These are phyloP conservation scores for Spodoptera litura DNA, from an alignment of 1,140 invertebrate genomes.

Conservation along the genomic window DNA sequence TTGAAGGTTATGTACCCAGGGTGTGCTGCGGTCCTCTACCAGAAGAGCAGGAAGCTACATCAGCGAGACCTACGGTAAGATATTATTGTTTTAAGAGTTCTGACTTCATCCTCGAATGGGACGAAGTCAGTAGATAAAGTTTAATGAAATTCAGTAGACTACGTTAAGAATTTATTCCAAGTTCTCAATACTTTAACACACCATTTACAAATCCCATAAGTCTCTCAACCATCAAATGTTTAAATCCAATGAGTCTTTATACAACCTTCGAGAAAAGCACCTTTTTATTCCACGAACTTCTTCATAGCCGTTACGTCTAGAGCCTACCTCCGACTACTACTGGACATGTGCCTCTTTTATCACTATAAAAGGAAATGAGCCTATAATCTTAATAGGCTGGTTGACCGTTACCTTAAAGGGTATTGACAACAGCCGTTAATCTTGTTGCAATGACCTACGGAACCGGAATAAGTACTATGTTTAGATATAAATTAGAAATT, in stretches of 20 bases:
- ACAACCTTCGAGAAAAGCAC: too few relatives aligned
- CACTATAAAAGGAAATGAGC: not conserved
- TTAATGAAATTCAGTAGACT: too few relatives aligned
- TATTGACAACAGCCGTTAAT: not conserved
- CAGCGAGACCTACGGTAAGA: constrained; percentile 51
- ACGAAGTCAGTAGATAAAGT: too few relatives aligned
- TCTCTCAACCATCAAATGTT: too few relatives aligned
- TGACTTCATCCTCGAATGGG: too few relatives aligned
- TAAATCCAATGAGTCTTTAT: too few relatives aligned
- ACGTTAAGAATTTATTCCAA: too few relatives aligned
- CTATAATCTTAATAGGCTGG: not conserved
- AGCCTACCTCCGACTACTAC: not conserved
- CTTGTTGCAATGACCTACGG: not conserved
- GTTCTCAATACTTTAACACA: too few relatives aligned
- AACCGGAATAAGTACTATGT: not conserved
- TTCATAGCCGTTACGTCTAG: too few relatives aligned
- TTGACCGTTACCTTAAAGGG: constrained; percentile 15
- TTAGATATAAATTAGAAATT: not conserved
- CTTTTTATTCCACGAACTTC: too few relatives aligned
- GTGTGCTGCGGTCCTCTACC: constrained; percentile 81
- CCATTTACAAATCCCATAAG: too few relatives aligned
- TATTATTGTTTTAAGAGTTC: too few relatives aligned
- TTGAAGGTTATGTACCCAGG: constrained; percentile 71
- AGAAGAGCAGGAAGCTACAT: constrained; percentile 17
- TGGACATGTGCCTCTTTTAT: not conserved